Conservation (phyloP, 2,888 invertebrate species). For the Thera britannica region DNA sequence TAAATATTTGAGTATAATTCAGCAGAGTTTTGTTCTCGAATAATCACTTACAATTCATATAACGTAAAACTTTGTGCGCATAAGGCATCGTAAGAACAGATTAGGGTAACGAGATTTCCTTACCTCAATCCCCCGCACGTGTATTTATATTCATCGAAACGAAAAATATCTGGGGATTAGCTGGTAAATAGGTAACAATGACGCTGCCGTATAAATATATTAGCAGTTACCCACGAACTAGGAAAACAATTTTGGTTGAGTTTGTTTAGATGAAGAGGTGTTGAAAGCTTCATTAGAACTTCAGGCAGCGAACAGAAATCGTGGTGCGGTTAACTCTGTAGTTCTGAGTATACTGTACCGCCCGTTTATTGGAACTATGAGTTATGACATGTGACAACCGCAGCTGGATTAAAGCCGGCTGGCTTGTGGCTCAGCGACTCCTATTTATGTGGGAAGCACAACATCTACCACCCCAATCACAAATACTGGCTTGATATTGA, state of each 20-base stretch:
- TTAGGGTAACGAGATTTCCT: conserved; percentile 35
- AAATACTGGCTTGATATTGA: background rate
- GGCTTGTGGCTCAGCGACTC: background rate
- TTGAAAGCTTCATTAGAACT: background rate
- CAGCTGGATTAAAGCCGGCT: background rate
- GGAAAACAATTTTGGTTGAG: conserved; percentile 4
- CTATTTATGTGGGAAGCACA: background rate
- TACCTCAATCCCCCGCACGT: conserved; percentile 29
- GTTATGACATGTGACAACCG: conserved; percentile 3
- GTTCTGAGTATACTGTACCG: background rate
- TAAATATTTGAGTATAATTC: conserved; percentile 6
- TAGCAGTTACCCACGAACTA: conserved; percentile 18
- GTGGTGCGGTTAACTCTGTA: background rate
- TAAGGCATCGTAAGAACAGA: conserved; percentile 28
- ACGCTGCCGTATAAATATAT: conserved; percentile 22
- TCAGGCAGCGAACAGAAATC: background rate
- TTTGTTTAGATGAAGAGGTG: background rate
- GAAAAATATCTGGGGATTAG: conserved; percentile 32
- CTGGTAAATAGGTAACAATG: conserved; percentile 32
- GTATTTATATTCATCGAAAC: conserved; percentile 38
- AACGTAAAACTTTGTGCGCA: conserved; percentile 26
- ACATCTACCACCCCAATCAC: background rate
- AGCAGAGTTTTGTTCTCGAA: conserved; percentile 20
- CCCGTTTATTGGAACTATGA: background rate
- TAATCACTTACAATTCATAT: conserved; percentile 28